Evolutionary conservation across 1,140 invertebrate genomes (phyloP).

Genomic region (Paraescarpia echinospica): DNA sequence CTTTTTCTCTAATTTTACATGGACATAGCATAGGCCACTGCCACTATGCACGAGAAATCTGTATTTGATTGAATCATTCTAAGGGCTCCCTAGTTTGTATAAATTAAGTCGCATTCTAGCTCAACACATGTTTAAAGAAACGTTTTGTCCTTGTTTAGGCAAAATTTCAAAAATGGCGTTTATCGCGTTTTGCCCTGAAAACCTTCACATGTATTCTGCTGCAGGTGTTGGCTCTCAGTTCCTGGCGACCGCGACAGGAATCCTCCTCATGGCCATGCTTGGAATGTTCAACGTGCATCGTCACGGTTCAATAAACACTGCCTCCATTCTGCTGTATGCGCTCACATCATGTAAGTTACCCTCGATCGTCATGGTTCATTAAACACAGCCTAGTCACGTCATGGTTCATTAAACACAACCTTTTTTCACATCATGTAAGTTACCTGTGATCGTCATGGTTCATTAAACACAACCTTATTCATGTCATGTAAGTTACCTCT

Average conservation of each 20-base stretch:
- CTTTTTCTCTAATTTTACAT: too few relatives aligned
- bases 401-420: background rate
- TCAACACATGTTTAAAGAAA: too few relatives aligned
- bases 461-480: conserved; percentile 54
- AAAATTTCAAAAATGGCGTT: too few relatives aligned
- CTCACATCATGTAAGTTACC: conserved; percentile 57
- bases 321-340: conserved; percentile 62
- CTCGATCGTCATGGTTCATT: background rate
- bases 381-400: conserved; percentile 56
- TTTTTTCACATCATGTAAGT: conserved; percentile 46
- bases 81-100: too few relatives aligned
- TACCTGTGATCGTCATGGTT: background rate
- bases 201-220: too few relatives aligned
- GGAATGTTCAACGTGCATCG: conserved; percentile 63
- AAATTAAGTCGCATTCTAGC: too few relatives aligned
- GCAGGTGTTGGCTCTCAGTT: conserved; percentile 62
- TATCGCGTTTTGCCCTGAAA: too few relatives aligned
- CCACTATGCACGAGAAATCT: too few relatives aligned
- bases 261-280: conserved; percentile 61
- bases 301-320: conserved; percentile 62
- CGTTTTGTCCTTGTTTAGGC: too few relatives aligned
- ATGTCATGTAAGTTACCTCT: conserved; percentile 38
- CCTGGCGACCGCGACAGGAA: conserved; percentile 59
- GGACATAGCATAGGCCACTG: too few relatives aligned
- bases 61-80: too few relatives aligned